Base-by-base conservation (phyloP, 2,888 invertebrate genomes). In the Chromoteleia sp. region DNA sequence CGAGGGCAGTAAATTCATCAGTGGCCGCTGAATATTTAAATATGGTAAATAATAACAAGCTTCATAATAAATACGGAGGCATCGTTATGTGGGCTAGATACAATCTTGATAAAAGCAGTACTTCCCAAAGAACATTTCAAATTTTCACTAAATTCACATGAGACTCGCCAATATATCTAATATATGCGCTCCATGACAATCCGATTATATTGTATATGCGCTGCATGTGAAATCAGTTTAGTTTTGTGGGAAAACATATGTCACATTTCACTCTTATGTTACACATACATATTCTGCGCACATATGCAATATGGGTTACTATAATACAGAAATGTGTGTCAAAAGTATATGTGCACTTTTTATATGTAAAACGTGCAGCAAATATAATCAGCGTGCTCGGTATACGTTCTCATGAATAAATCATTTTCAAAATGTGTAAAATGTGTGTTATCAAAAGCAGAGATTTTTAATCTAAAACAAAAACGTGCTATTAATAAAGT, bases 71-170 rank as follows among this genome's bases (percentile, higher is more conserved):
- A n/a, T n/a, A 74, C 74, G 70, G 30, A 68, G 68, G 73, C 41
- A 48, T 56, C 56, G 25, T 83, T 67, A 83, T 83, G 81, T 78
- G 81, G 83, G 83, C 58, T 68, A 54, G 70, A 71, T 73, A 71
- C 71, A 74, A 78, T 79, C 61, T 74, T 54, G 50, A 74, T 52
- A 39, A 17, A 41, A 41, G 6, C 8, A n/a, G 39, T 19, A 14
- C 43, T 39, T 30, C 56, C 25, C 54, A 39, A 63, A 41, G 30
- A 39, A 17, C 54, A n/a, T 52, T 75, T 21, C 25, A 48, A n/a
- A 8, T 7, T 48, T 71, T 80, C 74, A 59, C 74, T 65, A 71
- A 78, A 45, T 63, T 58, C 7, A 29, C 36, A 50, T 12, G 19
- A 63, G 30, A 52, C 8, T 39, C 7, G 10, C 29, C 12, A 1